phyloP scores from a whole-genome alignment of 2,888 invertebrate species.

The Cryptophagus acutangulus region DNA sequence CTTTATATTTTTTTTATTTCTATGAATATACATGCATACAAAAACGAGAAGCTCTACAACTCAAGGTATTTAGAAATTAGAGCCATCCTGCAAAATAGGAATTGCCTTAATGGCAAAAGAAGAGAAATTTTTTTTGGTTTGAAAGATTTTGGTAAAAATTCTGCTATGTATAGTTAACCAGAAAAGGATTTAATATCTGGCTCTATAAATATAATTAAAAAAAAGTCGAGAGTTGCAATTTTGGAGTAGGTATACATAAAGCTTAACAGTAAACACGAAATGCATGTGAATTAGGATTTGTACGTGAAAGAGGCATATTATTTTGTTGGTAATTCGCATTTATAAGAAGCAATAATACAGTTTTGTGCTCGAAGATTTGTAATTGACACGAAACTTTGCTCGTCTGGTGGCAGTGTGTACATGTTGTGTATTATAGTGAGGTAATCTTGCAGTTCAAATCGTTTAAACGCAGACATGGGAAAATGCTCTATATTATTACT shows the following conservation, averaged over 20 bases:
- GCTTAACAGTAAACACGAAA: not conserved
- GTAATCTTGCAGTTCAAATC: conserved; percentile 10
- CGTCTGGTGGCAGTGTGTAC: not conserved
- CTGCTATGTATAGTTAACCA: too few species aligned
- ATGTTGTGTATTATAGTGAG: not conserved
- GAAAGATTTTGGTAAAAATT: too few species aligned
- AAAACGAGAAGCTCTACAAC: too few species aligned
- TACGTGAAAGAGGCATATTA: conserved; percentile 3
- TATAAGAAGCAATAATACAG: conserved; percentile 10
- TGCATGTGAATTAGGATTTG: conserved; percentile 3
- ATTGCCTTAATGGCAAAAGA: too few species aligned
- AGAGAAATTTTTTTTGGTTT: too few species aligned
- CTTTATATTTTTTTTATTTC: conserved; percentile 2
- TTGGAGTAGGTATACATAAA: conserved; percentile 1
- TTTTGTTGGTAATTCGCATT: conserved; percentile 7
- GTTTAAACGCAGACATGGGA: conserved; percentile 13
- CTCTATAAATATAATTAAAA: too few species aligned
- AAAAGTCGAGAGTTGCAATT: not conserved
- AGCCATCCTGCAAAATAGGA: too few species aligned
- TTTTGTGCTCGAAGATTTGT: conserved; percentile 12
- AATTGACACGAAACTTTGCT: conserved; percentile 13
- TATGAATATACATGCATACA: not conserved
- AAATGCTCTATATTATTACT: conserved; percentile 17
- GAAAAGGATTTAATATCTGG: too few species aligned
- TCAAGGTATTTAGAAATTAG: too few species aligned